Evolutionary conservation across 2,888 invertebrate genomes (phyloP).

Genomic region (Nomada fabriciana): DNA sequence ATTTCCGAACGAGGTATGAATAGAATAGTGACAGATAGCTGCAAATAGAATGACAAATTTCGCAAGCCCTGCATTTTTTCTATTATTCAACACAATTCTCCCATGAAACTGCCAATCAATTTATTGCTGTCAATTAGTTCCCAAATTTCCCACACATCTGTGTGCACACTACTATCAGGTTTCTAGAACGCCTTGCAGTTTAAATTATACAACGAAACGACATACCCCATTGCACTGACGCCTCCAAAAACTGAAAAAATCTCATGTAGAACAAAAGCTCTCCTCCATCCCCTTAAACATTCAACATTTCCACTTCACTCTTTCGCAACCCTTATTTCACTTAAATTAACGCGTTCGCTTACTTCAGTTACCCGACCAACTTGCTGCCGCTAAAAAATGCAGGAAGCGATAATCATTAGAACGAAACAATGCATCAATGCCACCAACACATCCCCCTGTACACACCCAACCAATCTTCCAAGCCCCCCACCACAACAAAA

Average conservation of each 20-base stretch:
- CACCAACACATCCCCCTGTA: background rate
- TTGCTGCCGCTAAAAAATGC: background rate
- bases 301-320: background rate
- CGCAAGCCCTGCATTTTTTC: too few relatives aligned
- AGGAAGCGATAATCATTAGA: constrained; percentile 25
- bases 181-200: too few relatives aligned
- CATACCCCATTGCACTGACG: background rate
- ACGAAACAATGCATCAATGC: constrained; percentile 41
- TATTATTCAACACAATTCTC: too few relatives aligned
- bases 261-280: too few relatives aligned
- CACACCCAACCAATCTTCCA: background rate
- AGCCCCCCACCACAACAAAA: constrained; percentile 1
- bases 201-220: background rate
- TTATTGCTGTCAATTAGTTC: too few relatives aligned
- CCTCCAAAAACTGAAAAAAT: background rate
- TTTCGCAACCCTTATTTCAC: background rate
- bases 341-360: too few relatives aligned
- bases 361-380: background rate
- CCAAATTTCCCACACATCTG: too few relatives aligned
- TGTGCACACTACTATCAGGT: too few relatives aligned
- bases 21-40: background rate
- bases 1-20: background rate
- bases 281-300: background rate
- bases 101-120: too few relatives aligned
- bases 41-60: background rate